phyloP scores from a whole-genome alignment of 1,140 invertebrate species.

The Eupeodes corollae region DNA sequence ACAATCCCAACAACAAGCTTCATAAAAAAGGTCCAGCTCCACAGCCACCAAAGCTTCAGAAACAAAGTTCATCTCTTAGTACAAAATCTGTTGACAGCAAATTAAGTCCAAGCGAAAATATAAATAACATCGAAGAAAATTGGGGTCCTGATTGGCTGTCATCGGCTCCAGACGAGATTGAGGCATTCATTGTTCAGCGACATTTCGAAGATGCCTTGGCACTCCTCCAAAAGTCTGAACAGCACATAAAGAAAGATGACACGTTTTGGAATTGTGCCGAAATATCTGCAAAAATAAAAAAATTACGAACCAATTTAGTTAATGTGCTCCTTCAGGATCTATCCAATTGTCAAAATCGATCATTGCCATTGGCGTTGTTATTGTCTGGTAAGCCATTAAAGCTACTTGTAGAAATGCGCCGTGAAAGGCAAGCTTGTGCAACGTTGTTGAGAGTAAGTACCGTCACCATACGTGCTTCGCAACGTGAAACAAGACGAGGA shows the following conservation, averaged over 20 bases:
- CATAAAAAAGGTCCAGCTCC: constrained; percentile 28
- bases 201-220: constrained; percentile 92
- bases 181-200: constrained; percentile 92
- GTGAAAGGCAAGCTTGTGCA: constrained; percentile 22
- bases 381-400: constrained; percentile 75
- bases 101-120: constrained; percentile 34
- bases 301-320: constrained; percentile 64
- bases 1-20: constrained; percentile 49
- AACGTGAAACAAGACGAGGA: constrained; percentile 31
- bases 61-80: constrained; percentile 44
- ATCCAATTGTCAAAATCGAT: constrained; percentile 75
- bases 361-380: constrained; percentile 82
- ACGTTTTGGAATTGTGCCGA: constrained; percentile 38
- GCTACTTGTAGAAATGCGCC: constrained; percentile 56
- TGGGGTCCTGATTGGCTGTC: constrained; percentile 75
- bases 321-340: constrained; percentile 81
- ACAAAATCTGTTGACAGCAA: constrained; percentile 28
- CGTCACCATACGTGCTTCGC: constrained; percentile 25
- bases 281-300: constrained; percentile 50
- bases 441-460: constrained; percentile 29
- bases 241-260: constrained; percentile 41
- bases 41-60: constrained; percentile 47
- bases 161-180: constrained; percentile 88
- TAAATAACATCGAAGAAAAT: constrained; percentile 41
- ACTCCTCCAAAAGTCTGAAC: constrained; percentile 64